phyloP scores from a whole-genome alignment of 2,888 invertebrate species.

The Nemotelus nigrinus region DNA sequence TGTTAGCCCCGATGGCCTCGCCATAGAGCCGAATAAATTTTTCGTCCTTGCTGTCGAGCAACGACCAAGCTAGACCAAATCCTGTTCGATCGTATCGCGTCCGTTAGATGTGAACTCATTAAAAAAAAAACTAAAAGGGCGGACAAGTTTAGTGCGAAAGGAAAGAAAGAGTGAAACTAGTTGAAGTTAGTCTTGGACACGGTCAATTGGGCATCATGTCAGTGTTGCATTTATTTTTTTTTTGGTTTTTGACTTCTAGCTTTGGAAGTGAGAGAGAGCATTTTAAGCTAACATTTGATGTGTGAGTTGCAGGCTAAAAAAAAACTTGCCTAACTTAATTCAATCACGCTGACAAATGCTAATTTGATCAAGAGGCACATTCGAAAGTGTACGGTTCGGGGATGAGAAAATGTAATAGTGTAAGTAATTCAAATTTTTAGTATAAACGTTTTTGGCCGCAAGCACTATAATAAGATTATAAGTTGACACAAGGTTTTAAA shows the following conservation, averaged over 20 bases:
- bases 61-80: constrained; percentile 6
- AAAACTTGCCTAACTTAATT: too few relatives aligned
- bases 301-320: too few relatives aligned
- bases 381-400: too few relatives aligned
- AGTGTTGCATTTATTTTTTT: neutral
- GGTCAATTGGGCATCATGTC: constrained; percentile 4
- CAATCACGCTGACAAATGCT: too few relatives aligned
- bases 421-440: too few relatives aligned
- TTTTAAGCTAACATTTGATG: too few relatives aligned
- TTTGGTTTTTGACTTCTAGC: neutral
- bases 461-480: too few relatives aligned
- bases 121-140: constrained; percentile 12
- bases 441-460: too few relatives aligned
- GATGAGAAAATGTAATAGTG: too few relatives aligned
- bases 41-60: neutral
- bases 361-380: too few relatives aligned
- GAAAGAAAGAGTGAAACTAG: neutral
- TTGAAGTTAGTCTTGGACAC: constrained; percentile 9
- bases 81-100: neutral
- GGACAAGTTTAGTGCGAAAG: constrained; percentile 30
- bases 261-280: neutral
- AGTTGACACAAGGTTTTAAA: too few relatives aligned
- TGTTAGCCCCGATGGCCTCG: neutral
- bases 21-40: neutral
- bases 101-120: constrained; percentile 22